Conservation (phyloP, 2,113 vertebrate species). For the Psephotus haematonotus region DNA sequence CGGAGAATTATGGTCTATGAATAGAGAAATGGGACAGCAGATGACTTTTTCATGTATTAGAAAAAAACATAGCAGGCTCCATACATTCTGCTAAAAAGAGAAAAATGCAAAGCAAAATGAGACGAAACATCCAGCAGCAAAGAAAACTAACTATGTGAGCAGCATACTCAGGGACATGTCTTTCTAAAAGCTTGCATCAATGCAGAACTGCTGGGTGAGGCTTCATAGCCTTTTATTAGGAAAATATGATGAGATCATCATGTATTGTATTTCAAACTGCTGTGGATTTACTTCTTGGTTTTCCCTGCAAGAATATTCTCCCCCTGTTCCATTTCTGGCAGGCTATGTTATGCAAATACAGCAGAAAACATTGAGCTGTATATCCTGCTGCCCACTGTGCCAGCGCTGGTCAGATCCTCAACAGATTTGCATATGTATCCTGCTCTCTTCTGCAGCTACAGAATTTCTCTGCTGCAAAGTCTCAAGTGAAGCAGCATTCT, state of each 20-base stretch:
- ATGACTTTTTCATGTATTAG: background rate
- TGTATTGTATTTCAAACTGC: background rate
- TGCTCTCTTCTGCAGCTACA: background rate
- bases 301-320: background rate
- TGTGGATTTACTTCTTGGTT: background rate
- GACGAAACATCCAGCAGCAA: background rate
- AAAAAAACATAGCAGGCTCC: background rate
- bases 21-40: background rate
- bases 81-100: background rate
- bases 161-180: fast-evolving
- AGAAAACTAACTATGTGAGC: background rate
- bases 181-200: background rate
- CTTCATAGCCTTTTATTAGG: background rate
- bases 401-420: background rate
- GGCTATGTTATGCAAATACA: background rate
- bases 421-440: background rate
- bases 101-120: background rate
- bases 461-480: background rate
- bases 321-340: background rate
- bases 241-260: background rate
- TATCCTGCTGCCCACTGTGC: background rate
- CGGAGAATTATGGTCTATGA: background rate
- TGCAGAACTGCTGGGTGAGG: background rate
- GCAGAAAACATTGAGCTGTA: background rate
- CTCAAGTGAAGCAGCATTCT: background rate